These are phyloP conservation scores for Paramuricea clavata DNA, from an alignment of 92 coral and sea anemone genomes.

Conservation along the genomic window DNA sequence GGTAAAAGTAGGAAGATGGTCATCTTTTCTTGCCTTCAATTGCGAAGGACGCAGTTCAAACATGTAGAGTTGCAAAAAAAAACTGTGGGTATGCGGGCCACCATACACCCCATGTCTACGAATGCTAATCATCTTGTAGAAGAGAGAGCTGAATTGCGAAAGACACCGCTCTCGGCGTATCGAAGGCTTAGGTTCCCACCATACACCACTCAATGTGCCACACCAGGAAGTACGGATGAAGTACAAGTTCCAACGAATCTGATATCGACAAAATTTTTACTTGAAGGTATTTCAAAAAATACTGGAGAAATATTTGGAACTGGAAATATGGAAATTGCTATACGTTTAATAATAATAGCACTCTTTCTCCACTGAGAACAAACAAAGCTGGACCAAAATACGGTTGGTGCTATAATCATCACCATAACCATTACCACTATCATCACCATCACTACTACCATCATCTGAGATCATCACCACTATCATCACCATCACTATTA, in stretches of 20 bases:
- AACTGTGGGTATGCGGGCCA: no score
- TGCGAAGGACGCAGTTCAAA: no score
- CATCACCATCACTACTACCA: not conserved
- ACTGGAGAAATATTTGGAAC: slow-evolving; percentile 87
- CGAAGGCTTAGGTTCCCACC: no score
- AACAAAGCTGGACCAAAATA: slow-evolving; percentile 80
- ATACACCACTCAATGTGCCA: no score
- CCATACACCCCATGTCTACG: no score
- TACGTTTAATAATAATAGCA: slow-evolving; percentile 77
- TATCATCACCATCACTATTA: not conserved
- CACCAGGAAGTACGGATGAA: no score
- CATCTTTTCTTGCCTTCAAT: not conserved
- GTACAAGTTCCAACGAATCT: not conserved
- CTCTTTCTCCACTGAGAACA: slow-evolving; percentile 59
- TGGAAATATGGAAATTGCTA: slow-evolving; percentile 91
- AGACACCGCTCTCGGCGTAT: no score
- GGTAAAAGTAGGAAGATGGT: not conserved
- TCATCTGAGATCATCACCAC: no score
- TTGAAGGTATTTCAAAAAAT: slow-evolving; percentile 63
- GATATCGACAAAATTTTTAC: not conserved
- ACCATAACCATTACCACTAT: not conserved
- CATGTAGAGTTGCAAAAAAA: no score
- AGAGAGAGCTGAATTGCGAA: no score
- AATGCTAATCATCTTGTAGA: no score
- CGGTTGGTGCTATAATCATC: slow-evolving; percentile 55